Percentiles rank a stretch among this genome's conserved stretches.
Conservation (phyloP, 2,888 invertebrate species). For the Neocrepidodera transversa region DNA sequence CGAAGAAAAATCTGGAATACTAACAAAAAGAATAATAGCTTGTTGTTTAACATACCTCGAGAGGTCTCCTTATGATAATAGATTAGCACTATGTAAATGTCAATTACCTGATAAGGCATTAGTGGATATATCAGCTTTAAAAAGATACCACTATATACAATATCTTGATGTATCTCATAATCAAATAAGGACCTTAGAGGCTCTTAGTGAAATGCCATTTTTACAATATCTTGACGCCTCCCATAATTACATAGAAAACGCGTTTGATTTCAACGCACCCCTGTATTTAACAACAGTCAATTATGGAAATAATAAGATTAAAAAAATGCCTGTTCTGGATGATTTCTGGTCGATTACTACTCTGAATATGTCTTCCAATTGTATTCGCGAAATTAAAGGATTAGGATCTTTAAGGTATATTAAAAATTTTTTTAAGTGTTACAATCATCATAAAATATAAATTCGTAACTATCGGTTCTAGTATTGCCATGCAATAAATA, state of each 20-base stretch:
- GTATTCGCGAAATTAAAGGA: slow-evolving; percentile 65
- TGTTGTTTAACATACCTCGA: slow-evolving; percentile 64
- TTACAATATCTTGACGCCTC: slow-evolving; percentile 67
- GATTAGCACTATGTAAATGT: slow-evolving; percentile 66
- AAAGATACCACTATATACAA: slow-evolving; percentile 66
- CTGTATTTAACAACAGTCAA: slow-evolving; percentile 69
- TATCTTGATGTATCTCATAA: slow-evolving; percentile 69
- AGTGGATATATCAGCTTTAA: slow-evolving; percentile 63
- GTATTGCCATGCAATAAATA: too few relatives aligned
- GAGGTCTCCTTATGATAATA: slow-evolving; percentile 63
- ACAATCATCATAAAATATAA: slow-evolving; percentile 69
- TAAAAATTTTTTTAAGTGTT: too few relatives aligned
- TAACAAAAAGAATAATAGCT: slow-evolving; percentile 65
- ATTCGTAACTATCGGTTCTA: too few relatives aligned
- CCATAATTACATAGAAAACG: slow-evolving; percentile 63
- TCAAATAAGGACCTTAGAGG: slow-evolving; percentile 62
- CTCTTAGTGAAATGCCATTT: slow-evolving; percentile 64
- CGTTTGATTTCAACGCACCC: slow-evolving; percentile 66
- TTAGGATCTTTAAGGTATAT: slow-evolving; percentile 64
- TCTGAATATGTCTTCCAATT: slow-evolving; percentile 69
- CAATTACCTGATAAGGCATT: slow-evolving; percentile 47
- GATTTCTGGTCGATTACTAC: slow-evolving; percentile 69
- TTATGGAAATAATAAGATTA: slow-evolving; percentile 66
- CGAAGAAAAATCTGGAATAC: slow-evolving; percentile 58
- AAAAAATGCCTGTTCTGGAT: slow-evolving; percentile 63